phyloP scores from a whole-genome alignment of 2,888 invertebrate genomes.

The Peribatodes rhomboidaria region DNA sequence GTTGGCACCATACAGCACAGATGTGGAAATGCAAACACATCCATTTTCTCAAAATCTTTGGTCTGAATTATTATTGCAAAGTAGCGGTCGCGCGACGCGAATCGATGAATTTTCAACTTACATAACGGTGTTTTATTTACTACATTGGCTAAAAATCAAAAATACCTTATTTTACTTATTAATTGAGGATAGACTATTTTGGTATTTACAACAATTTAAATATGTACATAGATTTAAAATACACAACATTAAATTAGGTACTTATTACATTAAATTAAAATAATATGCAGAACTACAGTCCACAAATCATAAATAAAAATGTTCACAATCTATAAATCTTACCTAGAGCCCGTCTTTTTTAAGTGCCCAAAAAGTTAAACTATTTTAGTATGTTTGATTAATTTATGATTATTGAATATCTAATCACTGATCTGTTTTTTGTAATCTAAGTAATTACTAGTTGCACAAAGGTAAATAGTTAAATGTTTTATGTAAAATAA shows the following conservation, averaged over 20 bases:
- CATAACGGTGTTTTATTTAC: constrained; percentile 32
- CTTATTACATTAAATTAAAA: constrained; percentile 4
- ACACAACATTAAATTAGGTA: constrained; percentile 70
- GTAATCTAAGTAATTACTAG: too few species aligned
- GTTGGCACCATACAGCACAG: constrained; percentile 73
- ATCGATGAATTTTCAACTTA: constrained; percentile 41
- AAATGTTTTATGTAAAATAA: too few species aligned
- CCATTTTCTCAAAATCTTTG: constrained; percentile 74
- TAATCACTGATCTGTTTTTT: too few species aligned
- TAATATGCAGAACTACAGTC: constrained; percentile 24
- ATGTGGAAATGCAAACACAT: constrained; percentile 61
- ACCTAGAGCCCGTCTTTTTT: not conserved
- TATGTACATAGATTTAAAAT: constrained; percentile 79
- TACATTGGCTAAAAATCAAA: constrained; percentile 48
- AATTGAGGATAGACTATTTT: constrained; percentile 76
- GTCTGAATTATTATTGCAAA: constrained; percentile 74
- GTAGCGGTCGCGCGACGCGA: constrained; percentile 52
- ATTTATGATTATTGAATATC: too few species aligned
- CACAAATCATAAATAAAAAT: constrained; percentile 54
- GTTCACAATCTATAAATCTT: constrained; percentile 50
- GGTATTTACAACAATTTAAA: constrained; percentile 82
- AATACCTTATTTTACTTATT: constrained; percentile 50
- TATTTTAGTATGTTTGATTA: too few species aligned
- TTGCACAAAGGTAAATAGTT: too few species aligned
- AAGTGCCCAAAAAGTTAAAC: too few species aligned